A percentile compares a stretch with the other conserved stretches of the same genome.
Conservation (phyloP, 2,797 vertebrate species). For the Gymnodraco acuticeps region DNA sequence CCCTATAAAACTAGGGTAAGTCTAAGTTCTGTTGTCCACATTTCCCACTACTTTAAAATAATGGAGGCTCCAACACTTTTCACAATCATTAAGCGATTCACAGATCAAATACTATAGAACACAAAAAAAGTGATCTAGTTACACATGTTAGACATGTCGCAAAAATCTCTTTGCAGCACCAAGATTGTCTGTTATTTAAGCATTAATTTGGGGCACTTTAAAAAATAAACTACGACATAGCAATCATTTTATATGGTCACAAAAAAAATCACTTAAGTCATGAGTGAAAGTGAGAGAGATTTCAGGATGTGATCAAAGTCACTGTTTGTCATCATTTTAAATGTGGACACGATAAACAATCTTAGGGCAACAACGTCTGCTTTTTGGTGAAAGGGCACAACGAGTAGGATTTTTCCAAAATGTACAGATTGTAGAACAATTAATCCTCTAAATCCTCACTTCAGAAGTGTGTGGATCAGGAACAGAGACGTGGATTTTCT, state of each 20-base stretch:
- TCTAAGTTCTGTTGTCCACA: conserved; percentile 32
- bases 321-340: background rate
- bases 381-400: conserved; percentile 36
- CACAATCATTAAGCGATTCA: conserved; percentile 64
- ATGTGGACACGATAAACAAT: conserved; percentile 28
- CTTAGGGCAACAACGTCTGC: conserved; percentile 16
- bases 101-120: conserved; percentile 64
- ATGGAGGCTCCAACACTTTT: conserved; percentile 55
- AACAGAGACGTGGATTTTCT: too few relatives aligned
- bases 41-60: conserved; percentile 54
- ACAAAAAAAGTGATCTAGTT: conserved; percentile 32
- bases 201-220: conserved; percentile 19
- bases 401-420: too few relatives aligned
- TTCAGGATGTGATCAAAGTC: background rate
- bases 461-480: too few relatives aligned
- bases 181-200: conserved; percentile 57
- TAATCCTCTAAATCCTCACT: too few relatives aligned
- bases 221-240: background rate
- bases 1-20: conserved; percentile 84
- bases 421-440: too few relatives aligned
- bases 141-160: conserved; percentile 13
- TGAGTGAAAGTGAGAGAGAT: conserved; percentile 13
- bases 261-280: conserved; percentile 11
- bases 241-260: background rate
- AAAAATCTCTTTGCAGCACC: conserved; percentile 54